These are phyloP conservation scores for Pseudochromis fuscus DNA, from an alignment of 2,797 vertebrate genomes.

Conservation along the genomic window DNA sequence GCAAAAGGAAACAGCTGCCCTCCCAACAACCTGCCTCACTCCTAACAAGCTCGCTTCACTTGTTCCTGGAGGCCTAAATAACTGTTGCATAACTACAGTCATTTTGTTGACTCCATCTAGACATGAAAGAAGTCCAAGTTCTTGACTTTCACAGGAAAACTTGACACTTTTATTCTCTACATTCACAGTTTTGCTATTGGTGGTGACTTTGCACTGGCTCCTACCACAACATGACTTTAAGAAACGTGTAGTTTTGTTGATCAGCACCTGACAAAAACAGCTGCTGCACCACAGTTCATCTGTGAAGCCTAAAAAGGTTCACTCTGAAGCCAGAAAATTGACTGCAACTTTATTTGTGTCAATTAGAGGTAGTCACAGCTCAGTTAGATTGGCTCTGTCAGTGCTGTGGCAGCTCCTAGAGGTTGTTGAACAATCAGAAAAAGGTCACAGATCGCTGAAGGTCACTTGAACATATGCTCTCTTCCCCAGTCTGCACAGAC, in stretches of 20 bases:
- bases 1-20: constrained; percentile 37
- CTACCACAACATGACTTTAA: neutral
- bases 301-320: neutral
- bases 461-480: neutral
- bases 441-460: neutral
- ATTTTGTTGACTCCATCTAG: neutral
- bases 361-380: neutral
- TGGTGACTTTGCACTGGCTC: neutral
- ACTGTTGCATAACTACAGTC: neutral
- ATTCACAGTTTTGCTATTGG: no score
- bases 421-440: neutral
- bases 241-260: neutral
- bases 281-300: neutral
- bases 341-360: constrained; percentile 14
- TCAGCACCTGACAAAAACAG: neutral
- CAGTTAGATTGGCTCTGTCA: neutral
- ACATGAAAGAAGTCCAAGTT: neutral
- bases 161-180: neutral
- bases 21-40: neutral
- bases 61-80: neutral
- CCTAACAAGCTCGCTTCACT: neutral
- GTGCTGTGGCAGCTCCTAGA: neutral
- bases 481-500: no score
- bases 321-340: neutral
- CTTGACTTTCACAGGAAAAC: neutral